These are phyloP conservation scores for Danio aesculapii DNA, from an alignment of 2,797 vertebrate species.

Conservation along the genomic window DNA sequence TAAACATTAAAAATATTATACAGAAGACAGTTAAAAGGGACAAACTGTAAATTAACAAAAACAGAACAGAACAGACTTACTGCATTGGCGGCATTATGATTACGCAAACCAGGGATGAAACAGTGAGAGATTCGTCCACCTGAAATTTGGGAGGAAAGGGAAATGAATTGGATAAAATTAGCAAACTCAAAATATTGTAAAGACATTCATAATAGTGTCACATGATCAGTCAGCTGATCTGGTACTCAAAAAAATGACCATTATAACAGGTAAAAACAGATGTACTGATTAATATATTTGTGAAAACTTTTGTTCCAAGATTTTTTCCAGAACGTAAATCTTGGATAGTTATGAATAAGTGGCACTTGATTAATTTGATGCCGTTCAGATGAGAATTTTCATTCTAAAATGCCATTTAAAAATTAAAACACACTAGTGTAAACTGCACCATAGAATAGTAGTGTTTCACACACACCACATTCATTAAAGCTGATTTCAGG, in stretches of 20 bases:
- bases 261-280: not conserved
- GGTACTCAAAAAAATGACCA: not conserved
- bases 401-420: too few species aligned
- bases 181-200: not conserved
- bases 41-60: not conserved
- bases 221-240: not conserved
- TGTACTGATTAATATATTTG: not conserved
- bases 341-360: not conserved
- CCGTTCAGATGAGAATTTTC: too few species aligned
- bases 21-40: not conserved
- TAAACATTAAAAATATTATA: not conserved
- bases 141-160: conserved; percentile 53
- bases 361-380: not conserved
- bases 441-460: not conserved
- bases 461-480: not conserved
- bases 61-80: conserved; percentile 66
- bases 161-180: not conserved
- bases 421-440: too few species aligned
- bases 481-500: too few species aligned
- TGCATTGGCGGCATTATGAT: conserved; percentile 72
- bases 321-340: not conserved
- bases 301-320: not conserved
- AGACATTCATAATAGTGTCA: not conserved
- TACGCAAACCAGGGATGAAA: conserved; percentile 83
- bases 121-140: conserved; percentile 81